Evolutionary conservation across 2,797 vertebrate species (phyloP).

Genomic region (Microctenopoma lineatum): DNA sequence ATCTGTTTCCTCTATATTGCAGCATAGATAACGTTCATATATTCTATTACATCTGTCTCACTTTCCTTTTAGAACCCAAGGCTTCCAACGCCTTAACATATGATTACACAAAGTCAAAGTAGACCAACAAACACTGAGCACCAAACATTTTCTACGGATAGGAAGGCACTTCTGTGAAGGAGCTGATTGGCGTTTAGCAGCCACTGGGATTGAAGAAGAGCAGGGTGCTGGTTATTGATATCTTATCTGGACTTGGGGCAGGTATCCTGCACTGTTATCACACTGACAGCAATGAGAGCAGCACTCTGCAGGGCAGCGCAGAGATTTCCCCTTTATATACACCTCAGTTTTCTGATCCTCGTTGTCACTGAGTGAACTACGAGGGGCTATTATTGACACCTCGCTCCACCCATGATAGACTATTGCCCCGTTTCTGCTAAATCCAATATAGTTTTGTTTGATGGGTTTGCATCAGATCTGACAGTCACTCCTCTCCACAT

Average conservation of each 20-base stretch:
- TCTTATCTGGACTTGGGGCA: slow-evolving; percentile 64
- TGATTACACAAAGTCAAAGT: slow-evolving; percentile 49
- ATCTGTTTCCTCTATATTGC: slow-evolving; percentile 13
- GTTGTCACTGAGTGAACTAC: slow-evolving; percentile 50
- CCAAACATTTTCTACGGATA: slow-evolving; percentile 15
- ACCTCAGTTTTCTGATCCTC: slow-evolving; percentile 53
- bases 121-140: slow-evolving; percentile 46
- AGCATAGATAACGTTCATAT: slow-evolving; percentile 11
- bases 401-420: slow-evolving; percentile 50
- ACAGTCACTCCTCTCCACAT: slow-evolving; percentile 41
- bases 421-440: slow-evolving; percentile 55
- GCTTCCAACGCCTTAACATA: slow-evolving; percentile 36
- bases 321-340: slow-evolving; percentile 65
- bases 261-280: slow-evolving; percentile 54
- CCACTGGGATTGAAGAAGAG: slow-evolving; percentile 47
- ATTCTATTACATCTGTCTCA: slow-evolving; percentile 40
- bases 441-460: slow-evolving; percentile 37
- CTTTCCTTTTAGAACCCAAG: slow-evolving; percentile 25
- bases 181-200: slow-evolving; percentile 64
- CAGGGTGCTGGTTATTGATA: slow-evolving; percentile 63
- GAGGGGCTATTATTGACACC: slow-evolving; percentile 38
- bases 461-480: slow-evolving; percentile 47
- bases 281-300: slow-evolving; percentile 63
- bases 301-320: slow-evolving; percentile 49
- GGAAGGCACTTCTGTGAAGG: slow-evolving; percentile 69